Conservation (phyloP, 2,113 vertebrate genomes). For the Bos javanicus region DNA sequence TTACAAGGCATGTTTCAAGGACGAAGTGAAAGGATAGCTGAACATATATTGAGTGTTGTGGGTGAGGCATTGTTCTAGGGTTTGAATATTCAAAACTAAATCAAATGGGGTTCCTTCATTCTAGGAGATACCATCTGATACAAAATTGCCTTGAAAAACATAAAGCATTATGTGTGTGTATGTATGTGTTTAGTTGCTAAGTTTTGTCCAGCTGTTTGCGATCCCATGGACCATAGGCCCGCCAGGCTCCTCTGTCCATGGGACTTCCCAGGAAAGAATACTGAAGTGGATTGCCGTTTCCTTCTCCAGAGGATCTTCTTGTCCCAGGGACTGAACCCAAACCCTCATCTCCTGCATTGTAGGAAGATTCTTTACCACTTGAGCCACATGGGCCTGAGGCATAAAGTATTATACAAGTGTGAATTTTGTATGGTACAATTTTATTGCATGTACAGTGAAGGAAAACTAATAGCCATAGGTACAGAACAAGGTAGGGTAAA, state of each 20-base stretch:
- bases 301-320: background rate
- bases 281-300: background rate
- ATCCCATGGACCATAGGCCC: background rate
- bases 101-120: background rate
- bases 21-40: background rate
- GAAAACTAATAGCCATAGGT: constrained; percentile 11
- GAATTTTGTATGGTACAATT: background rate
- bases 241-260: background rate
- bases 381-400: background rate
- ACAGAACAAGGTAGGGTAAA: background rate
- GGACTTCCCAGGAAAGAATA: background rate
- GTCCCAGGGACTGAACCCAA: background rate
- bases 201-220: background rate
- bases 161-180: background rate
- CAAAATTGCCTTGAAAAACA: constrained; percentile 24
- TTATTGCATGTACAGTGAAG: constrained; percentile 11
- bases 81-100: background rate
- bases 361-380: background rate
- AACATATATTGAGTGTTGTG: background rate
- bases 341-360: background rate
- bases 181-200: background rate
- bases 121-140: background rate
- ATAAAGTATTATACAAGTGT: background rate
- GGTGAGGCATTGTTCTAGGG: background rate
- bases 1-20: background rate